A percentile compares a stretch with the other conserved stretches of the same genome.
These are phyloP conservation scores for Geodia barretti DNA, from an alignment of 37 sponge, comb jelly and placozoan genomes.

Conservation along the genomic window DNA sequence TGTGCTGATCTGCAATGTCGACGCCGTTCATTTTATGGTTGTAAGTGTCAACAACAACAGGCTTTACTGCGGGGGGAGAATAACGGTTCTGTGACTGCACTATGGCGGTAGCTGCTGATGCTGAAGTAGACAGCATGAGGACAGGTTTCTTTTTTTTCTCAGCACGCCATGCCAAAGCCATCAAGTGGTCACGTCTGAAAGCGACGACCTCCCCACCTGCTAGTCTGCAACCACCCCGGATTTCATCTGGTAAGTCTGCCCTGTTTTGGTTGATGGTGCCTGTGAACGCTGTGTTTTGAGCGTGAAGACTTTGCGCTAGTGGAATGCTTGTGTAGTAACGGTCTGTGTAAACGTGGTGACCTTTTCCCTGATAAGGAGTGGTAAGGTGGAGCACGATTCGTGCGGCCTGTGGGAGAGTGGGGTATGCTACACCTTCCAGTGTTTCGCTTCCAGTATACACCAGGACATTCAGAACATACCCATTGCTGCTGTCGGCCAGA, in stretches of 20 bases:
- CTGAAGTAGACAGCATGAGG: background rate
- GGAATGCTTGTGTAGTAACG: too few species aligned
- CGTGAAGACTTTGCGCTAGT: background rate
- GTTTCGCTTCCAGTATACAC: background rate
- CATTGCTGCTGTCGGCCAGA: conserved; percentile 3
- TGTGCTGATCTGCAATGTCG: conserved; percentile 1
- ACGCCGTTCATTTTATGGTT: conserved; percentile 9
- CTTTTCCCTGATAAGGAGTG: background rate
- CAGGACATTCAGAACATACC: background rate
- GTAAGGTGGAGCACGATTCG: background rate
- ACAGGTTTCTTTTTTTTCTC: background rate
- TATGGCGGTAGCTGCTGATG: background rate
- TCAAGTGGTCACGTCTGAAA: background rate
- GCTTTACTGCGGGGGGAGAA: background rate
- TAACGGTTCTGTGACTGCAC: background rate
- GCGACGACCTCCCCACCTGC: background rate
- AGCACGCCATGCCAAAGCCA: background rate
- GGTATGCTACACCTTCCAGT: background rate
- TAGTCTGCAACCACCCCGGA: background rate
- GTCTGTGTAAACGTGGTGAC: too few species aligned
- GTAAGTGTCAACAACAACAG: conserved; percentile 1
- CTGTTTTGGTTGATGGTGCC: background rate
- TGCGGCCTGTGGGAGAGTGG: background rate
- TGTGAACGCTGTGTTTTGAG: background rate
- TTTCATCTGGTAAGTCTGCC: background rate